These are phyloP conservation scores for Sylvietta virens DNA, from an alignment of 2,113 vertebrate genomes.

Conservation along the genomic window DNA sequence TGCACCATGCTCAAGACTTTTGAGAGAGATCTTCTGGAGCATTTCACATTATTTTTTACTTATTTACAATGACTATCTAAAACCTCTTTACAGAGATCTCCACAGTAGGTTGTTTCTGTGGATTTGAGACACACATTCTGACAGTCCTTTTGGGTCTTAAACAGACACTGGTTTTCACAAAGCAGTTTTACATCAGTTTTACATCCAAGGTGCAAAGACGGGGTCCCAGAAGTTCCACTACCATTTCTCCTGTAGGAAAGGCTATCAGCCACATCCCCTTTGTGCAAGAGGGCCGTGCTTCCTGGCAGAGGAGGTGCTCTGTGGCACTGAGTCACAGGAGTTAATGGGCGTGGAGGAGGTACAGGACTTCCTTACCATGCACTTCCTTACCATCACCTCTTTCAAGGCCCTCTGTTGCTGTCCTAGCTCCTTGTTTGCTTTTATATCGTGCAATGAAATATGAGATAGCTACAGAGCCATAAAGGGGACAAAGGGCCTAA, in stretches of 20 bases:
- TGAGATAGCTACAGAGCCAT: background rate
- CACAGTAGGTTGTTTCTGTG: background rate
- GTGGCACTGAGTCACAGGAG: background rate
- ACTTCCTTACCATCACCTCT: background rate
- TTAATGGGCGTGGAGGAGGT: background rate
- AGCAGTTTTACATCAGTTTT: background rate
- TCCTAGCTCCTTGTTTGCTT: background rate
- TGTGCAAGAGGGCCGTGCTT: accelerated
- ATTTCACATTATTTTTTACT: background rate
- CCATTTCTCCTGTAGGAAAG: background rate
- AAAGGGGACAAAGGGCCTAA: background rate
- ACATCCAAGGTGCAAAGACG: background rate
- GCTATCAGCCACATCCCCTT: background rate
- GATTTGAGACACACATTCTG: background rate
- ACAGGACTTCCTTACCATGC: background rate
- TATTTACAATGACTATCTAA: background rate
- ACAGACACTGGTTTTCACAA: background rate
- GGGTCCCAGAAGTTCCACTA: background rate
- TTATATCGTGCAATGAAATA: background rate
- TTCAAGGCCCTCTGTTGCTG: background rate
- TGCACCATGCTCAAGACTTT: background rate
- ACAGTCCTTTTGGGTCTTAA: background rate
- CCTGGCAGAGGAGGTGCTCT: background rate
- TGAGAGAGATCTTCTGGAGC: background rate
- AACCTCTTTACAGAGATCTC: background rate